Evolutionary conservation across 2,797 vertebrate genomes (phyloP), one percentile per base, ranked within the genome.

Genomic region (Spinus pinus): DNA sequence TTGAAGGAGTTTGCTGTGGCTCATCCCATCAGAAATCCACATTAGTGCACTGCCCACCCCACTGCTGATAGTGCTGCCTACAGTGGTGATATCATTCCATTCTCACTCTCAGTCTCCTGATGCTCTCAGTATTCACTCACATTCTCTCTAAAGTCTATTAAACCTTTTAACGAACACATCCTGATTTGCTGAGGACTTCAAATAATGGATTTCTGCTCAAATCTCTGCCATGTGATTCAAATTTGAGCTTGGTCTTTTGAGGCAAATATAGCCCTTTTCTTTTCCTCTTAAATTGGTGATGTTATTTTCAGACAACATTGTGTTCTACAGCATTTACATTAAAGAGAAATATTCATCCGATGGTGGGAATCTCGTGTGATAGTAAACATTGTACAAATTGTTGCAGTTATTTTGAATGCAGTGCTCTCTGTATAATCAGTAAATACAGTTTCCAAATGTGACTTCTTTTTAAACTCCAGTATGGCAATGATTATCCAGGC

Each of bases 361-460:
- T 86, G 47, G 53, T 10, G 79, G 54, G 30, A 88, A 44, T 71
- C 35, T 83, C 18, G 33, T 83, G 15, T 75, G 37, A 49, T 60
- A 25, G 6, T 46, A 72, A 90, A n/a, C 6, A 64, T 69, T 53
- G 28, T 51, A 70, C 27, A 91, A 88, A 84, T 86, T 77, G 16
- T 74, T 93, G 21, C 56, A 95, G 39, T 37, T 94, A 53, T 88
- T 85, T 91, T 82, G 81, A 94, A 94, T 57, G 18, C 23, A 61
- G 30, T 57, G 5, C 3, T 69, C 11, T 67, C 37, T 61, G 10
- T 51, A 74, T 57, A 88, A 77, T 53, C 33, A 23, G 50, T 62
- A 78, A 88, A 75, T 64, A 30, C 7, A 42, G 3, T 85, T 94
- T 74, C 27, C 81, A 90, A 47, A 54, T 58, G 5, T 80, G 39